phyloP scores from a whole-genome alignment of 2,888 invertebrate genomes.

The Metopia argyrocephala region DNA sequence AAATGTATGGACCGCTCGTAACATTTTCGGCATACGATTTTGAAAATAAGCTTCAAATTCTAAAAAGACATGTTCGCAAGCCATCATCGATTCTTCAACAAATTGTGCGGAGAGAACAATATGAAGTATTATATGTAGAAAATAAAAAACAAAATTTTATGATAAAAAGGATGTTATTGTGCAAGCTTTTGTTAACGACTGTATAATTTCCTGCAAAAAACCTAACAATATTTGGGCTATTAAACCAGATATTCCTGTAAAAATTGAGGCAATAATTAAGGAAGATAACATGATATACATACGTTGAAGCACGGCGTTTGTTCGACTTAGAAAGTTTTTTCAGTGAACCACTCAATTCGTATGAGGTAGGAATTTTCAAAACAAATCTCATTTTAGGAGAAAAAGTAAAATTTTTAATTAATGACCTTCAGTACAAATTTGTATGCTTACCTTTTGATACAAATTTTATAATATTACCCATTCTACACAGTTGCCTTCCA shows the following conservation, averaged over 20 bases:
- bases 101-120: neutral
- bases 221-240: neutral
- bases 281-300: conserved; percentile 8
- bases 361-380: conserved; percentile 26
- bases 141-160: neutral
- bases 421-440: conserved; percentile 32
- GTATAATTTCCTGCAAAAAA: conserved; percentile 20
- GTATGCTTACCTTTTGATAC: conserved; percentile 26
- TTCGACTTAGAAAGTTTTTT: conserved; percentile 9
- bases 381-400: conserved; percentile 27
- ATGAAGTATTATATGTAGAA: no score
- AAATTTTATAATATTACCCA: conserved; percentile 42
- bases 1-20: conserved; percentile 21
- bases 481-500: conserved; percentile 41
- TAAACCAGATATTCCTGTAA: neutral
- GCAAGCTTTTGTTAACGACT: conserved; percentile 12
- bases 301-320: neutral
- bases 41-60: conserved; percentile 27
- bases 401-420: conserved; percentile 27
- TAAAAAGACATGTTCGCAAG: neutral
- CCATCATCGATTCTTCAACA: conserved; percentile 4
- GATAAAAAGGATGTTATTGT: neutral
- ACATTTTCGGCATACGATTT: conserved; percentile 30
- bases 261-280: neutral
- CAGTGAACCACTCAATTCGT: conserved; percentile 25